Conservation (phyloP, 2,113 vertebrate species). For the Talpa occidentalis region DNA sequence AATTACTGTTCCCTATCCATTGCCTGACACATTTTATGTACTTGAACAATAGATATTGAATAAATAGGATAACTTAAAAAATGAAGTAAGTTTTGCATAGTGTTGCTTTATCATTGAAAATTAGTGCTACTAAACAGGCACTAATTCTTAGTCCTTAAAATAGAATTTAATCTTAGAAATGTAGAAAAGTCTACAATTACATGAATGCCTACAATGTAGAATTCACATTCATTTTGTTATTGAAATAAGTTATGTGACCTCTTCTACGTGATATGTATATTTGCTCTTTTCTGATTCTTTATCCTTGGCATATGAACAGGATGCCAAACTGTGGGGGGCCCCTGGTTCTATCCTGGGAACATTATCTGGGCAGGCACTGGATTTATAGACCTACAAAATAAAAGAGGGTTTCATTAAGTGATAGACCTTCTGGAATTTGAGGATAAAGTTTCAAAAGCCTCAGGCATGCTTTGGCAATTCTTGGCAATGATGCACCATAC, state of each 20-base stretch:
- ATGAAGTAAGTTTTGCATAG: background rate
- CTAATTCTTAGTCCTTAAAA: background rate
- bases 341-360: background rate
- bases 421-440: constrained; percentile 53
- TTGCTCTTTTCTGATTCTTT: background rate
- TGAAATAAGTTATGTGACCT: background rate
- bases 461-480: constrained; percentile 10
- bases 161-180: constrained; percentile 30
- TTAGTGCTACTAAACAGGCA: background rate
- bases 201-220: background rate
- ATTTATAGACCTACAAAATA: constrained; percentile 62
- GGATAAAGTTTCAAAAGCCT: constrained; percentile 72
- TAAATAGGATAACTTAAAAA: background rate
- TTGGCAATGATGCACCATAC: constrained; percentile 56
- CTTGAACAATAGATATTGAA: background rate
- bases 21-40: background rate
- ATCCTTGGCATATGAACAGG: background rate
- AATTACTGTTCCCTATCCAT: background rate
- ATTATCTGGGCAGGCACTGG: constrained; percentile 25
- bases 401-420: constrained; percentile 26
- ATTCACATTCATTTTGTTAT: background rate
- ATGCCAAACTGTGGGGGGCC: background rate
- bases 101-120: background rate
- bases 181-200: background rate
- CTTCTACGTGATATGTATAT: background rate